Base-by-base conservation (phyloP, 2,113 vertebrate species). In the Polypterus bichir region DNA sequence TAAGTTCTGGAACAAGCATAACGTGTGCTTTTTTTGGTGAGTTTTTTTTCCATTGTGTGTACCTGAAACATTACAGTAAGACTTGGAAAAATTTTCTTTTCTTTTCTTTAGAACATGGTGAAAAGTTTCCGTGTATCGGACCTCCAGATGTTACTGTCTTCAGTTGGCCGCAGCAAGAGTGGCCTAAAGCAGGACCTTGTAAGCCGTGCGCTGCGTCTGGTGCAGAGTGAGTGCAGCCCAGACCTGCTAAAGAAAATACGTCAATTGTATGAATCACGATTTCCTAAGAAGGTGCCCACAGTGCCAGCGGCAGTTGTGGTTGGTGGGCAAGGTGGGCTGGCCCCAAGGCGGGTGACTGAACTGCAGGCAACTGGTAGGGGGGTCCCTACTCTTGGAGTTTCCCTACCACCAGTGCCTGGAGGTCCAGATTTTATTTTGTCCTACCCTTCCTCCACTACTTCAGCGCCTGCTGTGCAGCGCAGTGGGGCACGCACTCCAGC, bases 51-150 rank as follows among this genome's bases (percentile, higher is more conserved):
- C 62, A 66, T 57, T 7, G 59, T 46, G 0, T 64, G 27, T 11
- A 9, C 3, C 3, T 47, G 57, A 7, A 1, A 1, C 9, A 61
- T 27, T 9, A 5, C 0, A 4, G 6, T 56, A 64, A 62, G 57
- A 66, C 66, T 72, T 27, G 27, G 27, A 27, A 27, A 27, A 27
- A 27, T 27, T 69, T 69, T 75, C 74, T 62, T 67, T 75, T 68
- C 46, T 70, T 58, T 61, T 2, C 53, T 55, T 1, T 60, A 99
- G 96, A 97, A 98, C 85, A 99, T 99, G 96, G 95, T 99, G 78
- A 97, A 97, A 91, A 97, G 95, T 85, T 99, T 99, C 81, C 88
- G 96, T 77, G 95, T 99, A 69, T 97, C 95, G 71, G 96, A 99
- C 83, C 92, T 99, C 75, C 96, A 99, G 83, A 95, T 94, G 67